A percentile compares a stretch with the other conserved stretches of the same genome.
Evolutionary conservation across 2,797 vertebrate species (phyloP).

Genomic region (Gymnoscopelus microlampas): DNA sequence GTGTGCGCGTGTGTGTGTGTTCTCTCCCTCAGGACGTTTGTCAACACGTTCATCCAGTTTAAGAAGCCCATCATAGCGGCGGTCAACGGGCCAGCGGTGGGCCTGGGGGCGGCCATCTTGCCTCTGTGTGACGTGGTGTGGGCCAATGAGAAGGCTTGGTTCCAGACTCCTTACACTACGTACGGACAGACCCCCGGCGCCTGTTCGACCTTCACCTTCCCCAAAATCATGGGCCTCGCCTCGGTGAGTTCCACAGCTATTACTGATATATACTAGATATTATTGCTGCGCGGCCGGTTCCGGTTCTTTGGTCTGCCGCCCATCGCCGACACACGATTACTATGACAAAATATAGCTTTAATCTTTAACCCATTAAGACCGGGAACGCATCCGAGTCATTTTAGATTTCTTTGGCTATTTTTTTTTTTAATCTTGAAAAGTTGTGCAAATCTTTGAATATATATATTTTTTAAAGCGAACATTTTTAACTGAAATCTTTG

Average conservation of each 20-base stretch:
- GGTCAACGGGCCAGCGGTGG: conserved; percentile 94
- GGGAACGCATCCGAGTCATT: no score
- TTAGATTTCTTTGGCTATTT: no score
- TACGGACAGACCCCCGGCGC: conserved; percentile 97
- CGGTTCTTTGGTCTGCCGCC: no score
- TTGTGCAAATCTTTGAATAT: no score
- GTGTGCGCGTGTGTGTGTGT: no score
- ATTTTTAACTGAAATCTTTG: no score
- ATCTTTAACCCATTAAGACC: no score
- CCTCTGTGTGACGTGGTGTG: conserved; percentile 97
- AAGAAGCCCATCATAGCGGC: conserved; percentile 97
- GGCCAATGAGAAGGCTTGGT: conserved; percentile 99
- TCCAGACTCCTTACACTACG: conserved; percentile 95
- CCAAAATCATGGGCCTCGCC: conserved; percentile 94
- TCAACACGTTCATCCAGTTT: conserved; percentile 99
- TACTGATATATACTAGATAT: background rate
- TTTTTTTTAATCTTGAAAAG: no score
- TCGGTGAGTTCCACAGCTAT: conserved; percentile 86
- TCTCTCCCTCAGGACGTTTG: conserved; percentile 86
- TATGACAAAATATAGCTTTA: no score
- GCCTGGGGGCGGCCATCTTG: conserved; percentile 93
- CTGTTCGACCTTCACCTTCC: conserved; percentile 95
- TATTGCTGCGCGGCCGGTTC: no score
- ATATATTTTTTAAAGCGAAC: no score
- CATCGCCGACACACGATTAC: no score